Evolutionary conservation across 1,140 invertebrate species (phyloP), one percentile per base, ranked within the genome.

Genomic region (Cotesia typhae): DNA sequence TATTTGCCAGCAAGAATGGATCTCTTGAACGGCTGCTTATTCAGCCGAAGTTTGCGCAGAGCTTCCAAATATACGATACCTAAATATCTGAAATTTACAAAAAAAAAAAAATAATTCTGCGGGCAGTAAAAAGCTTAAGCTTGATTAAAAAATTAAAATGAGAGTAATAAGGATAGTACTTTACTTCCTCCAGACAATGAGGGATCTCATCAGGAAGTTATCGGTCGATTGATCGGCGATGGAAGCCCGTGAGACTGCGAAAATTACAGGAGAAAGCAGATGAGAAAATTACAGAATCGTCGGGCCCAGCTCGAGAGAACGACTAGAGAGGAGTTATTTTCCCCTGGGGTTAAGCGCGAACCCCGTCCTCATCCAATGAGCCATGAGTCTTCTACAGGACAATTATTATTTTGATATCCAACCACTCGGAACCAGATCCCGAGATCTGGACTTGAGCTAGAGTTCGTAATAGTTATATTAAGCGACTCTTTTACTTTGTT

Each of bases 351-450:
- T 76, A 80, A 78, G 76, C 74, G 74, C 75, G 74, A 79, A 75
- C 78, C 76, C 51, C 74, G 69, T 71, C 70, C 71, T 71, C 65
- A 3, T 35, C 73, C 28, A 59, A 53, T 41, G 53, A 76, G 61
- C 10, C 53, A 59, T 74, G 72, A 74, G 28, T 28, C 28, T 73
- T 78, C 76, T 76, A 79, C 74, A 76, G 74, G 79, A 76, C 79
- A 80, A 80, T 80, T 80, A 70, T 70, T 70, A 79, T 80, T 80
- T 79, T 79, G 79, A 80, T 80, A 80, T 80, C 79, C 77, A 74
- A 78, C 67, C 70, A 73, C 73, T 80, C 67, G 70, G 64, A 70
- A 57, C 57, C 55, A 67, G 72, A 70, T 60, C 68, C 36, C 64
- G 60, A 47, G 36, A n/a, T 65, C n/a, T 51, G 12, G 38, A 28